A percentile compares a stretch with the other conserved stretches of the same genome.
These are phyloP conservation scores for Pogona vitticeps DNA, from an alignment of 2,113 vertebrate species.

Conservation along the genomic window DNA sequence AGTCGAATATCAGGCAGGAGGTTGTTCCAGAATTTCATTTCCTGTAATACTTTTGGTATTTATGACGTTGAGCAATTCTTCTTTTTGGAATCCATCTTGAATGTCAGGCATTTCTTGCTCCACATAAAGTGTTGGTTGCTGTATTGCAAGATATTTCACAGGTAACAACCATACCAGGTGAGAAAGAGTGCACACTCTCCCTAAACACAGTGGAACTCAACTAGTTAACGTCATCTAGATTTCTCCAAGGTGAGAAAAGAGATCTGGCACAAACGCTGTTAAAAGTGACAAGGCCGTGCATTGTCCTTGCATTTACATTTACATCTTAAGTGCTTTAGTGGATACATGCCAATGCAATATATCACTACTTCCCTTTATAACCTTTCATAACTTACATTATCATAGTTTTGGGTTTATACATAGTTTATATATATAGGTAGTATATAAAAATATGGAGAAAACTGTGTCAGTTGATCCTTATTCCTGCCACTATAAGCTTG, in stretches of 20 bases:
- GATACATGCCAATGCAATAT: background rate
- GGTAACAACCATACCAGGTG: background rate
- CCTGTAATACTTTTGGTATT: too few relatives aligned
- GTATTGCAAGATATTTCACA: too few relatives aligned
- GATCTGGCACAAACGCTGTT: conserved; percentile 36
- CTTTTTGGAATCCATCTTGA: too few relatives aligned
- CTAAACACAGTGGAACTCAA: background rate
- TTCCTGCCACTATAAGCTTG: background rate
- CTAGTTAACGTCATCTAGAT: background rate
- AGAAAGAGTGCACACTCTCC: background rate
- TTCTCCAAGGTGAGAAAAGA: conserved; percentile 34
- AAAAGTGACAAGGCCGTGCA: conserved; percentile 20
- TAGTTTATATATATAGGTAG: background rate
- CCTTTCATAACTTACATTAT: background rate
- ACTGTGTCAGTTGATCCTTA: background rate
- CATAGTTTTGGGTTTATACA: background rate
- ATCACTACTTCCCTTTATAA: background rate
- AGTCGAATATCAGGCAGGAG: too few relatives aligned
- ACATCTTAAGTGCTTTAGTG: conserved; percentile 12
- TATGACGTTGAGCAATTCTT: too few relatives aligned
- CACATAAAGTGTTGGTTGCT: too few relatives aligned
- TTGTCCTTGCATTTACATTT: background rate
- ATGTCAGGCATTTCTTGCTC: too few relatives aligned
- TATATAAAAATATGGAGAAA: background rate
- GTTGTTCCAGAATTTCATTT: too few relatives aligned